phyloP scores from a whole-genome alignment of 2,113 vertebrate species.

The Malurus elegans region DNA sequence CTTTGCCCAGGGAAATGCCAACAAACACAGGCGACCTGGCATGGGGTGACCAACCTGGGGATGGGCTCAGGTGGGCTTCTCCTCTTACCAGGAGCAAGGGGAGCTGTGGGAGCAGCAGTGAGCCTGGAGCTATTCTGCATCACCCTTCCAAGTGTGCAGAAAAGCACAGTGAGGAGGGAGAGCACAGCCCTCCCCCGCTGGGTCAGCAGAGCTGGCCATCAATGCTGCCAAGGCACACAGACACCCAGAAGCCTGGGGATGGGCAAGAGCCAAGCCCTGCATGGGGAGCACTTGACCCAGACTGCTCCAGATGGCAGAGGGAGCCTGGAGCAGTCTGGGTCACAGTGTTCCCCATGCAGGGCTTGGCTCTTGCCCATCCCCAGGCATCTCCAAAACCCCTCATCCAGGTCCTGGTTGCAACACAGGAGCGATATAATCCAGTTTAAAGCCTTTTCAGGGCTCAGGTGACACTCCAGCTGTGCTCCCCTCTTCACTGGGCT shows the following conservation, averaged over 20 bases:
- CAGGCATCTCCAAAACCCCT: not conserved
- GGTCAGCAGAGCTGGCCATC: not conserved
- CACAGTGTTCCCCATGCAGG: not conserved
- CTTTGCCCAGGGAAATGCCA: not conserved
- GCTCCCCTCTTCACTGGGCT: not conserved
- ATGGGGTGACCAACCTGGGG: fast-evolving
- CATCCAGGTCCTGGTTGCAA: not conserved
- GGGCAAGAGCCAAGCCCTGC: not conserved
- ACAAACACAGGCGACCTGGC: not conserved
- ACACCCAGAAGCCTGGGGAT: not conserved
- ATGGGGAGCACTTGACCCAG: not conserved
- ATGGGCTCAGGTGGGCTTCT: not conserved
- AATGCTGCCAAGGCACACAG: not conserved
- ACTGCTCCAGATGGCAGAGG: not conserved
- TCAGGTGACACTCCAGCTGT: not conserved
- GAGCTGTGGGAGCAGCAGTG: not conserved
- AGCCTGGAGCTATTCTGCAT: not conserved
- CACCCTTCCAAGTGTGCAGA: not conserved
- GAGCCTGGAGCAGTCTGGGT: not conserved
- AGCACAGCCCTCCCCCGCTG: not conserved
- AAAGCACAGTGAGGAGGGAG: not conserved
- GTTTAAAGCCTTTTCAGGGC: not conserved
- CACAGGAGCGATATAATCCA: not conserved
- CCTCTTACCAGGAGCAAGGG: not conserved
- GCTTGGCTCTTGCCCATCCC: not conserved